Percentiles rank a stretch among this genome's conserved stretches.
phyloP scores from a whole-genome alignment of 2,888 invertebrate genomes.

The Leptothorax acervorum region DNA sequence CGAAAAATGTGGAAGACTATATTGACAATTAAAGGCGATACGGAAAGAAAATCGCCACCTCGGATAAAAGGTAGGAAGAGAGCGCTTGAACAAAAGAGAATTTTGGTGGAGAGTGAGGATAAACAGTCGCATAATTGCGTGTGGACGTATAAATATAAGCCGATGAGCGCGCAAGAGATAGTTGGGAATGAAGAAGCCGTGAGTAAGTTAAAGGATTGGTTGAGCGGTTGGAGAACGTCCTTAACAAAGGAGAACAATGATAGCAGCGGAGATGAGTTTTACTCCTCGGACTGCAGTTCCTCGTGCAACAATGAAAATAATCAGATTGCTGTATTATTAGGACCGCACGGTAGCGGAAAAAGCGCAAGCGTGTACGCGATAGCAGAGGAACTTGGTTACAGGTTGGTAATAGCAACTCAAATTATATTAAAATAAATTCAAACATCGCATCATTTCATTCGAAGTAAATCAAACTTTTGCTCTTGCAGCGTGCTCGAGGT shows the following conservation, averaged over 20 bases:
- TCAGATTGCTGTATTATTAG: conserved; percentile 91
- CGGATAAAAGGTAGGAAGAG: conserved; percentile 70
- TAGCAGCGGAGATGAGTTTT: conserved; percentile 87
- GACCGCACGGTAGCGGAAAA: conserved; percentile 94
- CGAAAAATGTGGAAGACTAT: conserved; percentile 78
- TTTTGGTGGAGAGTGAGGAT: not conserved
- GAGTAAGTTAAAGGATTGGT: conserved; percentile 91
- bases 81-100: conserved; percentile 66
- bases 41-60: conserved; percentile 58
- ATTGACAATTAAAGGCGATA: conserved; percentile 58
- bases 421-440: conserved; percentile 8
- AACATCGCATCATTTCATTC: not conserved
- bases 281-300: conserved; percentile 87
- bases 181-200: conserved; percentile 91
- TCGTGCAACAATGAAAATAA: conserved; percentile 87
- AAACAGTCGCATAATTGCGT: conserved; percentile 42
- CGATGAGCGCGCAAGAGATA: conserved; percentile 89
- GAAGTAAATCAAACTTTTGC: conserved; percentile 44
- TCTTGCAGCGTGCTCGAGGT: conserved; percentile 94
- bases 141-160: conserved; percentile 95
- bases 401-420: conserved; percentile 81
- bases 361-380: conserved; percentile 95
- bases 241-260: conserved; percentile 79
- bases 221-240: conserved; percentile 89
- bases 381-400: conserved; percentile 93